These are phyloP conservation scores for Cryptoblepharus egeriae DNA, from an alignment of 2,797 vertebrate genomes.

Conservation along the genomic window DNA sequence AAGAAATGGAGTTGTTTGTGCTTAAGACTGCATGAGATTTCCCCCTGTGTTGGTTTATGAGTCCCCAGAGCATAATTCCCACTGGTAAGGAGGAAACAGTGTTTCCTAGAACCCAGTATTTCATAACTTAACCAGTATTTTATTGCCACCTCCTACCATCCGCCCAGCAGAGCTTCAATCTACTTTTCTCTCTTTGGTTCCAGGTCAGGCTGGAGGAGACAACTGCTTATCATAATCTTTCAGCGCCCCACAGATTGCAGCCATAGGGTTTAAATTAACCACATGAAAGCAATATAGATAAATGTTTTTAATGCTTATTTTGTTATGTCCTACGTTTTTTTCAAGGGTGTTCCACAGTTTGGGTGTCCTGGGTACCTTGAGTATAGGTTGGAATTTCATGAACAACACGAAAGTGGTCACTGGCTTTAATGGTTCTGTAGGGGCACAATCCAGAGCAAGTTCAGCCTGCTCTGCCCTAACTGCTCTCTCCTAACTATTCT, in stretches of 20 bases:
- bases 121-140: neutral
- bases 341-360: too few species aligned
- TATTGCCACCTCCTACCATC: neutral
- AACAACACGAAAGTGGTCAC: too few species aligned
- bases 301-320: too few species aligned
- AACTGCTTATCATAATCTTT: neutral
- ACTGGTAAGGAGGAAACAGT: neutral
- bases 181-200: neutral
- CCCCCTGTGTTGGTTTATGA: neutral
- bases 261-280: too few species aligned
- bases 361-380: too few species aligned
- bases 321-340: too few species aligned
- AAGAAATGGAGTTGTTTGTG: neutral
- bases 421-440: too few species aligned
- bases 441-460: too few species aligned
- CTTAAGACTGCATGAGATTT: neutral
- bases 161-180: neutral
- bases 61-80: neutral
- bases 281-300: too few species aligned
- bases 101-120: neutral
- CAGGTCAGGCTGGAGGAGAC: neutral
- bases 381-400: too few species aligned
- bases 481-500: too few species aligned
- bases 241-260: neutral
- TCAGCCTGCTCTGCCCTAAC: too few species aligned